These are phyloP conservation scores for Arothron firmamentum DNA, from an alignment of 2,113 vertebrate genomes.

Conservation along the genomic window DNA sequence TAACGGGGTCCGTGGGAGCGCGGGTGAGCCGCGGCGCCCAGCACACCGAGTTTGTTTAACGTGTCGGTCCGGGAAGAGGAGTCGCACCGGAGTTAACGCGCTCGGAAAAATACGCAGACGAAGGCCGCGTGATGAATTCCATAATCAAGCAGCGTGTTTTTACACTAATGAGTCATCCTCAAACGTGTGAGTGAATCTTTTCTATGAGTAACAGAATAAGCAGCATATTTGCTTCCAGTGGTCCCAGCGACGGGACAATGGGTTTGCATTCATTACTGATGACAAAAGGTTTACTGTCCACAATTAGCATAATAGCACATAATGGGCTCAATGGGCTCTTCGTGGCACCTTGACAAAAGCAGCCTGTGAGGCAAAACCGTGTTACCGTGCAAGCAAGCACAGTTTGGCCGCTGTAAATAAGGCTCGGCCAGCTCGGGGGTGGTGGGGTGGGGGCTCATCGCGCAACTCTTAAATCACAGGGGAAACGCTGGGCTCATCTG, in stretches of 20 bases:
- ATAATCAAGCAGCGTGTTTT: constrained; percentile 12
- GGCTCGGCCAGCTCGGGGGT: background rate
- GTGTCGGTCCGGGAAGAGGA: background rate
- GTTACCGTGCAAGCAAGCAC: constrained; percentile 15
- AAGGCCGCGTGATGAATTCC: constrained; percentile 1
- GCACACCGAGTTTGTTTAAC: background rate
- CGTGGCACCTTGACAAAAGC: constrained; percentile 57
- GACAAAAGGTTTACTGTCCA: constrained; percentile 50
- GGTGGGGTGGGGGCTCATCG: background rate
- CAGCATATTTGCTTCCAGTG: constrained; percentile 1
- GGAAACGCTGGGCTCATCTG: too few species aligned
- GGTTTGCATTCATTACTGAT: constrained; percentile 45
- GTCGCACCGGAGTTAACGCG: too few species aligned
- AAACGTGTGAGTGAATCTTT: constrained; percentile 18
- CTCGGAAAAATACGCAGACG: background rate
- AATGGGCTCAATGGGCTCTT: constrained; percentile 53
- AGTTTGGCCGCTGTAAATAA: constrained; percentile 23
- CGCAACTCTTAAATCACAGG: background rate
- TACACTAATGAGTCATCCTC: constrained; percentile 41
- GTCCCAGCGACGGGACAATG: constrained; percentile 33
- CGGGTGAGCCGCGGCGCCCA: constrained; percentile 3
- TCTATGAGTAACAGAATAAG: constrained; percentile 13
- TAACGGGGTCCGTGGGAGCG: constrained; percentile 18
- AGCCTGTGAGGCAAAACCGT: constrained; percentile 28
- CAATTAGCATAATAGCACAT: constrained; percentile 64